These are phyloP conservation scores for Drepanosiphum platanoidis DNA, from an alignment of 2,888 invertebrate genomes.

Conservation along the genomic window DNA sequence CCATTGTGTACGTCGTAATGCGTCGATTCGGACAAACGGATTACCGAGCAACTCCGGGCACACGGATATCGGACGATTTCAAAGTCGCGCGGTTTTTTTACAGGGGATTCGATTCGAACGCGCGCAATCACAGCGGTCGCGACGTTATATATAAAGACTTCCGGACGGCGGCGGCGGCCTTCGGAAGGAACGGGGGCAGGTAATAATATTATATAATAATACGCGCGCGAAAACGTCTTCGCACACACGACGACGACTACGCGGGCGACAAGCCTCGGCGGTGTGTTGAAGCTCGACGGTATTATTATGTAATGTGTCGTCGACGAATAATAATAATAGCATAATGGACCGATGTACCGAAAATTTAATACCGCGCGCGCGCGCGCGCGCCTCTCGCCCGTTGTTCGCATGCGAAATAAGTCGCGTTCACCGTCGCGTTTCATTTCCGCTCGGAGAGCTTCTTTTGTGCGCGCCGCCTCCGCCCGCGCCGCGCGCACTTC, in stretches of 20 bases:
- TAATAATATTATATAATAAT: not conserved
- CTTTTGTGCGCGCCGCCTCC: conserved; percentile 33
- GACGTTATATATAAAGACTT: not conserved
- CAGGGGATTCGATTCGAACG: too few relatives aligned
- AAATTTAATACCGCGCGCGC: conserved; percentile 54
- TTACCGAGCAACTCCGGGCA: too few relatives aligned
- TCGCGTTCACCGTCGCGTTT: conserved; percentile 59
- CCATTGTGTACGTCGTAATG: too few relatives aligned
- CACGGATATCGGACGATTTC: too few relatives aligned
- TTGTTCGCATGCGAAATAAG: conserved; percentile 49
- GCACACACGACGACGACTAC: too few relatives aligned
- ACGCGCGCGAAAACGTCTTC: too few relatives aligned
- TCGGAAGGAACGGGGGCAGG: not conserved
- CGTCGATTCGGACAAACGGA: too few relatives aligned
- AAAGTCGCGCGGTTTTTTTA: too few relatives aligned
- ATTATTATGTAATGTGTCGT: not conserved
- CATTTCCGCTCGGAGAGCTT: conserved; percentile 59
- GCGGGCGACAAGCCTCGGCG: too few relatives aligned
- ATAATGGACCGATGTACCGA: conserved; percentile 30
- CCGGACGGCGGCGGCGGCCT: not conserved
- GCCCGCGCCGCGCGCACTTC: conserved; percentile 19
- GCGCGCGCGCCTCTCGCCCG: conserved; percentile 10
- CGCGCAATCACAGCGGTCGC: too few relatives aligned
- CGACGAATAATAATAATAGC: conserved; percentile 20
- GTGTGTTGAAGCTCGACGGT: too few relatives aligned